These are phyloP conservation scores for Hylaea fasciaria DNA, from an alignment of 2,888 invertebrate species.

Conservation along the genomic window DNA sequence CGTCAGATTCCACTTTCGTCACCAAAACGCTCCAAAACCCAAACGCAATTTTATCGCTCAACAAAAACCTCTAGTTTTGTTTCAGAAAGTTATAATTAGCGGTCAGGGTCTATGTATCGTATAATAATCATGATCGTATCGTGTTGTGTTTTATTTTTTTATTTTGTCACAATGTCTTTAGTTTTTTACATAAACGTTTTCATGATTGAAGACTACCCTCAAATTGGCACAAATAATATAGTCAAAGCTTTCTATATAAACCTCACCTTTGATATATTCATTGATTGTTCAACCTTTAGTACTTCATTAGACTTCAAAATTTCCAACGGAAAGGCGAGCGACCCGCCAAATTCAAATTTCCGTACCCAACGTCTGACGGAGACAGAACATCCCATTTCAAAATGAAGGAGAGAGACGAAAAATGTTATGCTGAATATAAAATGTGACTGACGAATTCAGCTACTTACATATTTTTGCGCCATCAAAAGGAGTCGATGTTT, in stretches of 20 bases:
- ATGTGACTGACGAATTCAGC: slow-evolving; percentile 78
- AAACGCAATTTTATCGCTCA: no score
- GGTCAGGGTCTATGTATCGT: no score
- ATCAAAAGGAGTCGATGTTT: slow-evolving; percentile 80
- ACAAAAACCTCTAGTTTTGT: no score
- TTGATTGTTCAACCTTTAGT: slow-evolving; percentile 81
- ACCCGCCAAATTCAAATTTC: slow-evolving; percentile 82
- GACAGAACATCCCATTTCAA: slow-evolving; percentile 44
- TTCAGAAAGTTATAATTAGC: no score
- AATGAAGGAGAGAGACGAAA: slow-evolving; percentile 51
- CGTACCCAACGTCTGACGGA: slow-evolving; percentile 68
- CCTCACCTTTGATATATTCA: slow-evolving; percentile 68
- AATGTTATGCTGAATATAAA: slow-evolving; percentile 67
- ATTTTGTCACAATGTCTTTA: neutral
- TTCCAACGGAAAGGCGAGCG: slow-evolving; percentile 79
- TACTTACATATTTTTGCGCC: slow-evolving; percentile 84
- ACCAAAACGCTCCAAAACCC: no score
- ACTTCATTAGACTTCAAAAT: slow-evolving; percentile 80
- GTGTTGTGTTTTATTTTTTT: no score
- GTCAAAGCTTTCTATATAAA: slow-evolving; percentile 43
- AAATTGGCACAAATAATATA: slow-evolving; percentile 30
- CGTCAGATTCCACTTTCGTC: no score
- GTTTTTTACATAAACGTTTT: neutral
- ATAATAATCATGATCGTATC: no score
- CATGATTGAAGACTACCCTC: slow-evolving; percentile 1